A percentile compares a stretch with the other conserved stretches of the same genome.
phyloP scores from a whole-genome alignment of 2,888 invertebrate species.

The Luperina nickerlii region DNA sequence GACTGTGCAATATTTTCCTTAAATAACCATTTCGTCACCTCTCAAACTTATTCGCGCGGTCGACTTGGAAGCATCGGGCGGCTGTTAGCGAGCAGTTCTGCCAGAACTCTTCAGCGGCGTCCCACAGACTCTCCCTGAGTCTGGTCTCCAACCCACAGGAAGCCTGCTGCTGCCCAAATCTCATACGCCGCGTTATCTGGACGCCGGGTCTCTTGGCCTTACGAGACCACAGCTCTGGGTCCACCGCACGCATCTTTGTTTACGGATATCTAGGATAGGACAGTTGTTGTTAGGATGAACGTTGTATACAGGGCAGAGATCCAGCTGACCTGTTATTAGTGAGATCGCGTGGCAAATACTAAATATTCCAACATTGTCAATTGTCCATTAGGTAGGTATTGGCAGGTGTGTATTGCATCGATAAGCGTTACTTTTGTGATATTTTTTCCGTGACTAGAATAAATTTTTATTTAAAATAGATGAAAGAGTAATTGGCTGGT shows the following conservation, averaged over 20 bases:
- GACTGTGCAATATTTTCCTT: background rate
- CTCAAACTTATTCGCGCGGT: constrained; percentile 14
- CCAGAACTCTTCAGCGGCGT: constrained; percentile 51
- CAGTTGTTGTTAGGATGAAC: background rate
- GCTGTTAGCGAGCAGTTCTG: constrained; percentile 47
- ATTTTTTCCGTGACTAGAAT: constrained; percentile 31
- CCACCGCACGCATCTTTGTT: constrained; percentile 61
- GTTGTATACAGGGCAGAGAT: background rate
- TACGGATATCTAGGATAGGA: too few relatives aligned
- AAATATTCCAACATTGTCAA: too few relatives aligned
- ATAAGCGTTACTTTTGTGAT: background rate
- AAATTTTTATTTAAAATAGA: background rate
- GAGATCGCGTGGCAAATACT: background rate
- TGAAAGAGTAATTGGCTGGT: background rate
- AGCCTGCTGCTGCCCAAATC: constrained; percentile 50
- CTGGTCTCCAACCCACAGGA: constrained; percentile 42
- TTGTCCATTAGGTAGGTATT: background rate
- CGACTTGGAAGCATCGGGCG: constrained; percentile 27
- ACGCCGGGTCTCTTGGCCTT: constrained; percentile 19
- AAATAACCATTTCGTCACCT: constrained; percentile 32
- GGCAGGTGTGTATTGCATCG: background rate
- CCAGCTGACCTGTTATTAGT: background rate
- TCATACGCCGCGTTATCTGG: constrained; percentile 11
- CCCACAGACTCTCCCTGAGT: constrained; percentile 53
- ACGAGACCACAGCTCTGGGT: constrained; percentile 57